Conservation (phyloP, 2,888 invertebrate species). For the Agelastica alni region DNA sequence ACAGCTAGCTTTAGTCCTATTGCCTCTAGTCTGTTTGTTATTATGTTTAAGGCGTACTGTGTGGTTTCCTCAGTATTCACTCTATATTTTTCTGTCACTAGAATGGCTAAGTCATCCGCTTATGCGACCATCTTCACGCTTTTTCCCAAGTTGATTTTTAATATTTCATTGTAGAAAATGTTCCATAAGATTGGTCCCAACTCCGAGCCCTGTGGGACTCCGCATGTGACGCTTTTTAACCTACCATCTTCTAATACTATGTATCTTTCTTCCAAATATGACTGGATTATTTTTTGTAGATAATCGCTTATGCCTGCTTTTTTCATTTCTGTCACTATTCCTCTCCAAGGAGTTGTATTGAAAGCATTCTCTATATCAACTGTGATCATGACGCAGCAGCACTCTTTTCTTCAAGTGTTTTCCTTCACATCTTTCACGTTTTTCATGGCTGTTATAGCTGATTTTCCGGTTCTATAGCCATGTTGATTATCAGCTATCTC, state of each 20-base stretch:
- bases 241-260: neutral
- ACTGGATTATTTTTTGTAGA: neutral
- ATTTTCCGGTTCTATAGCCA: neutral
- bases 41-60: neutral
- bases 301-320: neutral
- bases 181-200: constrained; percentile 2
- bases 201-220: constrained; percentile 10
- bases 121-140: neutral
- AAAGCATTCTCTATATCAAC: constrained; percentile 21
- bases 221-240: neutral
- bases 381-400: neutral
- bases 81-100: too few species aligned
- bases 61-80: neutral
- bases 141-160: neutral
- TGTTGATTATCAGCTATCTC: neutral
- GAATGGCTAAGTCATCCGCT: constrained; percentile 4
- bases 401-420: neutral
- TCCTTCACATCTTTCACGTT: neutral
- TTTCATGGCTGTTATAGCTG: neutral
- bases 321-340: neutral
- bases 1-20: neutral
- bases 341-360: constrained; percentile 11
- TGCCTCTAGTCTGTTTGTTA: neutral
- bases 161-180: too few species aligned
- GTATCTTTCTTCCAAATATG: neutral